Conservation (phyloP, 2,888 invertebrate species). For the Epistrophe grossulariae region DNA sequence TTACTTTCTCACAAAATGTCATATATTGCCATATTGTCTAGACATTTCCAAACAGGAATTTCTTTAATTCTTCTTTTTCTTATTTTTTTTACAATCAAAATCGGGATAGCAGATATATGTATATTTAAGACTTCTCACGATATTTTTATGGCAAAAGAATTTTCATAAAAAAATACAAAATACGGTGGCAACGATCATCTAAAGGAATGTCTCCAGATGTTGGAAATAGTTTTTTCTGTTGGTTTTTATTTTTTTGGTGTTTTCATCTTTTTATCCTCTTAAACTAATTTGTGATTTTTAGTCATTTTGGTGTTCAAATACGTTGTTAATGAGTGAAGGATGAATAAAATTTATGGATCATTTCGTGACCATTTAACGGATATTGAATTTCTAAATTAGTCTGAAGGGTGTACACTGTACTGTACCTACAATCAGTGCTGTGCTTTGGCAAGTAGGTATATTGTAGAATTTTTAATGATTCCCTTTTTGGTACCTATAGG, state of each 20-base stretch:
- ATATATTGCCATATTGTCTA: constrained; percentile 67
- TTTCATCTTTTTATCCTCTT: constrained; percentile 78
- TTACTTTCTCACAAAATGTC: constrained; percentile 69
- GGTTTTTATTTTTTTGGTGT: background rate
- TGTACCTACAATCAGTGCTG: background rate
- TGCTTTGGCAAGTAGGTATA: background rate
- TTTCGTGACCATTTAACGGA: constrained; percentile 72
- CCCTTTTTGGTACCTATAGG: too few species aligned
- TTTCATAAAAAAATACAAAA: constrained; percentile 41
- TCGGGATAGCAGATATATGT: constrained; percentile 20
- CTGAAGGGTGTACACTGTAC: background rate
- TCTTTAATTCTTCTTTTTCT: constrained; percentile 31
- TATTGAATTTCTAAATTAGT: constrained; percentile 45
- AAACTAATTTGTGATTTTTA: constrained; percentile 82
- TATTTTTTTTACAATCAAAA: constrained; percentile 64
- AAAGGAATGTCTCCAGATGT: constrained; percentile 73
- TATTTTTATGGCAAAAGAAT: constrained; percentile 26
- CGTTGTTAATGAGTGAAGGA: constrained; percentile 59
- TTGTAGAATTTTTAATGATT: too few species aligned
- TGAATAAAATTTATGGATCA: constrained; percentile 58
- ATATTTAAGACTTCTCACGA: constrained; percentile 59
- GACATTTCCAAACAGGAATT: constrained; percentile 64
- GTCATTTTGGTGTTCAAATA: constrained; percentile 80
- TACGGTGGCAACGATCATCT: constrained; percentile 11
- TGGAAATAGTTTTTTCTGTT: constrained; percentile 34